phyloP scores from a whole-genome alignment of 2,888 invertebrate genomes.

The Sminthurinus aureus region DNA sequence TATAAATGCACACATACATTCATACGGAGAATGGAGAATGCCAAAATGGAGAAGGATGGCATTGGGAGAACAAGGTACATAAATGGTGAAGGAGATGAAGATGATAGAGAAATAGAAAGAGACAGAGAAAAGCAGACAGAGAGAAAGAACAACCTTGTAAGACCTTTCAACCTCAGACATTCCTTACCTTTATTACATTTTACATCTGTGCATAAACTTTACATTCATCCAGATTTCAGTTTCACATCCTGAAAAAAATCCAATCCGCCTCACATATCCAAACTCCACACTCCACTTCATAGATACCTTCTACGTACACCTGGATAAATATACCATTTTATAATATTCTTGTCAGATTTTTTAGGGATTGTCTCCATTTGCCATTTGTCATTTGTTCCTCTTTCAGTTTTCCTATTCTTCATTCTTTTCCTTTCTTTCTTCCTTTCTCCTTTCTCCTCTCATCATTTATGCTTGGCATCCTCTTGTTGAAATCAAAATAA shows the following conservation, averaged over 20 bases:
- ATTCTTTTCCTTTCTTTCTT: neutral
- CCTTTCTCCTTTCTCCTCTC: neutral
- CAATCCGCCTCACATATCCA: no score
- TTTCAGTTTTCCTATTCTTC: neutral
- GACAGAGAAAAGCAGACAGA: neutral
- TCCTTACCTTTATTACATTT: constrained; percentile 20
- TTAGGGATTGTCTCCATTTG: neutral
- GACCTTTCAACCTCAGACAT: constrained; percentile 9
- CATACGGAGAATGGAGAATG: neutral
- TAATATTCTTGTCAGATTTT: neutral
- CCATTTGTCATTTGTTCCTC: neutral
- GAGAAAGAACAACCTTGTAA: neutral
- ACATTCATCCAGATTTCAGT: neutral
- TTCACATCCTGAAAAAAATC: neutral
- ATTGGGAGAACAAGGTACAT: no score
- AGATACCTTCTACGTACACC: no score
- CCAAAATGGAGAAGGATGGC: no score
- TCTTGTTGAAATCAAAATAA: neutral
- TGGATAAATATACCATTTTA: neutral
- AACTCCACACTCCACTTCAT: no score
- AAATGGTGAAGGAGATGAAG: neutral
- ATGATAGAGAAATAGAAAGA: neutral
- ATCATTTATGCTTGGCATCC: neutral
- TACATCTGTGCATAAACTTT: neutral
- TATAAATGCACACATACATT: no score